phyloP scores from a whole-genome alignment of 2,797 vertebrate genomes.

The Galagoides demidoff region DNA sequence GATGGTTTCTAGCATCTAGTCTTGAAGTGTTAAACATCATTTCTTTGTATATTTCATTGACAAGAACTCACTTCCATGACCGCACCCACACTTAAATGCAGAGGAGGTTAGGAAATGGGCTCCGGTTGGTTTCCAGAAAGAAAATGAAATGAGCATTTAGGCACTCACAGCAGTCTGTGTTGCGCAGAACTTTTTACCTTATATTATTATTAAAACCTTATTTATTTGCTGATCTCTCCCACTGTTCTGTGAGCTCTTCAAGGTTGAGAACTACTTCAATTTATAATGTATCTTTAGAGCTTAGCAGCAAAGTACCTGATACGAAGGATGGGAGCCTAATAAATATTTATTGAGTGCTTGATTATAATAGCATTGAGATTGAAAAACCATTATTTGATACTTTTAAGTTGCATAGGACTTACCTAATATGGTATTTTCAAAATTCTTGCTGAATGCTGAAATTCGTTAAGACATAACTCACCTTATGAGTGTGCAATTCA shows the following conservation, averaged over 20 bases:
- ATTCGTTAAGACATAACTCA: constrained; percentile 15
- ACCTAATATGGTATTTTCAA: constrained; percentile 3
- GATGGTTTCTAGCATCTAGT: neutral
- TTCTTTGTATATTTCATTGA: neutral
- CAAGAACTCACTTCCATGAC: neutral
- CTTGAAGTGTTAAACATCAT: neutral
- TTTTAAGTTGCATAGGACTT: neutral
- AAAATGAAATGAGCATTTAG: neutral
- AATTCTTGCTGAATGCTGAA: constrained; percentile 43
- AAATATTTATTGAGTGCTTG: constrained; percentile 32
- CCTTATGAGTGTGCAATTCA: neutral
- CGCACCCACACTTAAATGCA: neutral
- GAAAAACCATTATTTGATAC: neutral
- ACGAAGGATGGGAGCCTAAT: neutral
- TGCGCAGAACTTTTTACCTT: neutral
- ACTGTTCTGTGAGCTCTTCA: neutral
- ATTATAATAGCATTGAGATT: neutral
- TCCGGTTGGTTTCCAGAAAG: neutral
- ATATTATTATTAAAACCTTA: constrained; percentile 33
- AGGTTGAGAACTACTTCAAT: neutral
- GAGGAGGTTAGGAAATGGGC: neutral
- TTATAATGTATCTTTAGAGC: neutral
- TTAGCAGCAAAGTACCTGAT: neutral
- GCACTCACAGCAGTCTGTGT: neutral
- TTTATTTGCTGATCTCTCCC: neutral